These are phyloP conservation scores for Imbricaverruca yamaguchii DNA, from an alignment of 2,888 invertebrate genomes.

Conservation along the genomic window DNA sequence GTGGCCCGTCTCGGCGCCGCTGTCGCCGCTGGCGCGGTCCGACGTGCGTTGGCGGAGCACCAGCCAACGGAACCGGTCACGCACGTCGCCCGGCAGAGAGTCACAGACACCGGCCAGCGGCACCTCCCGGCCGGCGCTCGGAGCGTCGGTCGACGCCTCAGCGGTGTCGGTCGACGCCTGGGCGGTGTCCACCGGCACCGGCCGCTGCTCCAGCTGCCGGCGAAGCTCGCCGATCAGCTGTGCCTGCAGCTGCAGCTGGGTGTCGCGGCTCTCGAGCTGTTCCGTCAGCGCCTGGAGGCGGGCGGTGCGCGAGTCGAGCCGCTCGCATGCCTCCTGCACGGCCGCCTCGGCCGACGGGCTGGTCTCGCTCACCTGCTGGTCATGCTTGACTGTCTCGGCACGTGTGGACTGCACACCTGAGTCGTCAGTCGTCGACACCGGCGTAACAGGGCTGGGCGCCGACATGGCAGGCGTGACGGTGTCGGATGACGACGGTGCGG, in stretches of 20 bases:
- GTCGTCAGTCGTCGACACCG: background rate
- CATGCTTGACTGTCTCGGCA: too few relatives aligned
- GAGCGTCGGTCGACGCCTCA: background rate
- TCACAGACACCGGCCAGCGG: background rate
- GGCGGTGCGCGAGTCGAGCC: background rate
- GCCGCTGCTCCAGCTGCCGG: background rate
- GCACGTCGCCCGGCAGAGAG: background rate
- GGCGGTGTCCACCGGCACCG: background rate
- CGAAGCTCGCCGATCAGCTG: background rate
- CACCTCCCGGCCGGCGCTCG: background rate
- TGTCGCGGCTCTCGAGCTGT: background rate
- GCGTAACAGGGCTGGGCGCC: background rate
- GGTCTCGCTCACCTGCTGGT: too few relatives aligned
- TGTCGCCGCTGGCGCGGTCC: constrained; percentile 2
- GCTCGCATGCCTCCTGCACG: background rate
- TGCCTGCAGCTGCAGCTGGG: background rate
- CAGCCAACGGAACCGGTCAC: constrained; percentile 6
- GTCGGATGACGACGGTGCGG: background rate
- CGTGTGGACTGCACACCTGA: background rate
- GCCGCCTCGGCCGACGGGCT: background rate
- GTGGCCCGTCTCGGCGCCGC: background rate
- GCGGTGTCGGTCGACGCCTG: background rate
- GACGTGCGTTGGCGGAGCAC: background rate
- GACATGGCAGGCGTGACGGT: background rate
- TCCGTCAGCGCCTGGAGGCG: background rate